Conservation (phyloP, 2,888 invertebrate species). For the Dryocosmus kuriphilus region DNA sequence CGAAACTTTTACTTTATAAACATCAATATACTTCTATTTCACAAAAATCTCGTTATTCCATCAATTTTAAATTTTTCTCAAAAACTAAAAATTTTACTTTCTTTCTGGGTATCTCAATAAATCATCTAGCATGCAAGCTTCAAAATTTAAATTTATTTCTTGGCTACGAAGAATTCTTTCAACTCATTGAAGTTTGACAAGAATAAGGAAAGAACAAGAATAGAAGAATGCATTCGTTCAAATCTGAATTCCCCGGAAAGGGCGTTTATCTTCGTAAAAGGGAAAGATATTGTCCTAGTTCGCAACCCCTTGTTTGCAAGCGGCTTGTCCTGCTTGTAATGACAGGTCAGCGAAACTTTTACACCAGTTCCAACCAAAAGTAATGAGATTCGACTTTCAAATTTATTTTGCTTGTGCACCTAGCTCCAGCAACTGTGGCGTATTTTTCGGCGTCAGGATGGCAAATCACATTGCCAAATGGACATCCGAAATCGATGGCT, state of each 20-base stretch:
- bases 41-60: too few relatives aligned
- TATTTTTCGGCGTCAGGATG: slow-evolving; percentile 12
- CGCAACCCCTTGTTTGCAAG: neutral
- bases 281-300: neutral
- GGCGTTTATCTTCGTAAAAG: slow-evolving; percentile 12
- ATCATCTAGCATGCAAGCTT: neutral
- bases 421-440: neutral
- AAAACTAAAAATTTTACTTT: too few relatives aligned
- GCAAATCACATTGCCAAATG: slow-evolving; percentile 33
- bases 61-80: too few relatives aligned
- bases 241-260: slow-evolving; percentile 4
- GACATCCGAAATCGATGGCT: slow-evolving; percentile 23
- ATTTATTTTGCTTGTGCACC: slow-evolving; percentile 19
- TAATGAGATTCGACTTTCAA: slow-evolving; percentile 14
- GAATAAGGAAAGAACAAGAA: slow-evolving; percentile 11
- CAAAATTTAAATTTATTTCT: slow-evolving; percentile 4
- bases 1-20: too few relatives aligned
- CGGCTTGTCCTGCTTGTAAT: neutral
- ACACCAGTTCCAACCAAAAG: neutral
- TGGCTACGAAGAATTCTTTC: neutral
- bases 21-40: too few relatives aligned
- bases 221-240: slow-evolving; percentile 22
- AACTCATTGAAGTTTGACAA: neutral
- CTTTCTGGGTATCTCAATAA: neutral
- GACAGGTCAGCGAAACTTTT: slow-evolving; percentile 18